Base-by-base conservation (phyloP, 2,797 vertebrate genomes). In the Lacerta viridis region DNA sequence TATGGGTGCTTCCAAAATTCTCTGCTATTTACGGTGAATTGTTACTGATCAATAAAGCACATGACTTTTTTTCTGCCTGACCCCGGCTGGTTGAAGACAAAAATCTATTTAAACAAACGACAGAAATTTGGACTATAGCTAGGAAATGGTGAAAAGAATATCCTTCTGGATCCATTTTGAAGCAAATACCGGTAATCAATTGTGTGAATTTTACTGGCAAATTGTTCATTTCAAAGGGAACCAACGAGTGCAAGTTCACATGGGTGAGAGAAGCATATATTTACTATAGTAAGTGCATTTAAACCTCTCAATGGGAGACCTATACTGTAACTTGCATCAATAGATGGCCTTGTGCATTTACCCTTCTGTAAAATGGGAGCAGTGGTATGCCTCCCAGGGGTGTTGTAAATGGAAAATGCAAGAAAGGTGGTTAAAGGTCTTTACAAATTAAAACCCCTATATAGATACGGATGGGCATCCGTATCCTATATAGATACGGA, bases 61-160 rank as follows among this genome's bases (percentile, higher is more conserved):
- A 94, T 95, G 93, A 36, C 90, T 96, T 92, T 64, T 90, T 92
- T 93, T 88, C 92, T 79, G 83, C 68, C 64, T 85, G 55, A 64
- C 93, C 89, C 92, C 91, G 93, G 93, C 93, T 94, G 91, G 93
- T 93, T 93, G 90, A 82, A 85, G 59, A 93, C 90, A 93, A 95
- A 95, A 94, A 95, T 93, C 86, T 92, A 93, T 95, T 94, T 93
- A 93, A 91, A 94, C 93, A 93, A 94, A 95, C 93, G 95, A 94
- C 91, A 91, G 92, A 95, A 93, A 91, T 41, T 36, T 33, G 69
- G 50, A n/a, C 27, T 33, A 86, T 33, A 68, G 64, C 8, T 83
- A 77, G 13, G 25, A 72, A 33, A 10, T 72, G 7, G 59, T 84
- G 68, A 85, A 64, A 43, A 50, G 15, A 64, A 64, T 84, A 27